Evolutionary conservation across 1,140 invertebrate species (phyloP).

Genomic region (Centruroides sculpturatus): DNA sequence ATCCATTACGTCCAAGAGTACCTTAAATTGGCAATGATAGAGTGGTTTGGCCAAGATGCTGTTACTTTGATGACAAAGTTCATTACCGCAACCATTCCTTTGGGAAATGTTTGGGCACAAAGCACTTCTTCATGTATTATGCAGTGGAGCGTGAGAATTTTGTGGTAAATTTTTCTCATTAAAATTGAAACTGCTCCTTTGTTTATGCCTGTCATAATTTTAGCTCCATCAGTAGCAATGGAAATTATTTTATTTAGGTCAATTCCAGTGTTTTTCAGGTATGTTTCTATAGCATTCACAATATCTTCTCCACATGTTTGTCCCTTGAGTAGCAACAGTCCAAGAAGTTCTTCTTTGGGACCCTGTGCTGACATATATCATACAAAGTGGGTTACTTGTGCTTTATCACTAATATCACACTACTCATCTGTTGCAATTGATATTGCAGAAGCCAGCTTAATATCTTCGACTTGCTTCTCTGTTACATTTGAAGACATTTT

Average conservation of each 20-base stretch:
- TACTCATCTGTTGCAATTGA: neutral
- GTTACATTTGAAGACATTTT: neutral
- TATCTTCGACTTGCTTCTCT: neutral
- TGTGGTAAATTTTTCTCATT: neutral
- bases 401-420: too few relatives aligned
- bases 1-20: neutral
- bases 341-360: neutral
- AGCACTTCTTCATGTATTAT: neutral
- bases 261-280: too few relatives aligned
- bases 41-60: constrained; percentile 21
- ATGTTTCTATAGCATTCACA: neutral
- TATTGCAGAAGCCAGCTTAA: too few relatives aligned
- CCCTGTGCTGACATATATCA: neutral
- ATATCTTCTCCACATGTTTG: neutral
- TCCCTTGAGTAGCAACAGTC: neutral
- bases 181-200: neutral
- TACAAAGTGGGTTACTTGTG: neutral
- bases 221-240: constrained; percentile 4
- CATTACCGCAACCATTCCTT: constrained; percentile 1
- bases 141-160: constrained; percentile 4
- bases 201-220: neutral
- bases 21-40: neutral
- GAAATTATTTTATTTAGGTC: constrained; percentile 1
- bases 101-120: constrained; percentile 6
- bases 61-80: constrained; percentile 19